phyloP scores from a whole-genome alignment of 2,113 vertebrate species.

The Prunella fulvescens region DNA sequence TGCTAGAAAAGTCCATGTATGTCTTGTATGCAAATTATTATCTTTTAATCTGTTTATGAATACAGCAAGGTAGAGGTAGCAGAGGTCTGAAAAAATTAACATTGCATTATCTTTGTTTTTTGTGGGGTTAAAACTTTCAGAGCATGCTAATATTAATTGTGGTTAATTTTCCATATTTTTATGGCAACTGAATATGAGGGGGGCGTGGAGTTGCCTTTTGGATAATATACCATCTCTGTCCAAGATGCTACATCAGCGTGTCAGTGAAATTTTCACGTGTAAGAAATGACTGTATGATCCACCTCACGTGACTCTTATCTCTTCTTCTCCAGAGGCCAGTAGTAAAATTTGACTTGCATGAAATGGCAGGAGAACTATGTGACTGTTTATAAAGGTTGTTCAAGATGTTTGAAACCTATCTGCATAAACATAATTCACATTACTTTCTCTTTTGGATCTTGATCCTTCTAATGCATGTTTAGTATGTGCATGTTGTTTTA shows the following conservation, averaged over 20 bases:
- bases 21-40: conserved; percentile 50
- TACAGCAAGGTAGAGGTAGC: conserved; percentile 33
- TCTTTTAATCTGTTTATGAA: conserved; percentile 54
- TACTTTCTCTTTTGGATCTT: background rate
- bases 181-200: background rate
- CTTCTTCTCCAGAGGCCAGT: background rate
- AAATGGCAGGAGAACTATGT: background rate
- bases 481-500: background rate
- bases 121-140: background rate
- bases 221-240: background rate
- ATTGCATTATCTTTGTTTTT: conserved; percentile 36
- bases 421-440: background rate
- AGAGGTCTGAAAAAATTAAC: conserved; percentile 57
- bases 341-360: background rate
- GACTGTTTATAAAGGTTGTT: background rate
- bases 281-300: background rate
- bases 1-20: conserved; percentile 12
- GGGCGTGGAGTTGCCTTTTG: accelerated
- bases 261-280: background rate
- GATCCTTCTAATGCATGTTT: background rate
- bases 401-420: background rate
- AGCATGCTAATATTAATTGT: background rate
- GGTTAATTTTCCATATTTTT: background rate
- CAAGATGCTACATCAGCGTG: accelerated
- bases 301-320: background rate